Evolutionary conservation across 2,888 invertebrate genomes (phyloP).

Genomic region (Boloria selene): DNA sequence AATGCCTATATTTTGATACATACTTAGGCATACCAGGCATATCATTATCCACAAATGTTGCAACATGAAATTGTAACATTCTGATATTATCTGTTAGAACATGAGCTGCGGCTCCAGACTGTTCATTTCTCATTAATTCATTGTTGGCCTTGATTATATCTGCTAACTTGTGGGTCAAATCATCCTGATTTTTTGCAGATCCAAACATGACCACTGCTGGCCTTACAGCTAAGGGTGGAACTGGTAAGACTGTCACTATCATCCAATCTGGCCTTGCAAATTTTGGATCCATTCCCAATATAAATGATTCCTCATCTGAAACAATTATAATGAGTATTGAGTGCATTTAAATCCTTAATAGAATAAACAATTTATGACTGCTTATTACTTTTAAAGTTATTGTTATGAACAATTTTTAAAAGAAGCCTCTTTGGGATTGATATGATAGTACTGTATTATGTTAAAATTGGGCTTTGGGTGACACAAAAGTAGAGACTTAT

Average conservation of each 20-base stretch:
- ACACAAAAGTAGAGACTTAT: no score
- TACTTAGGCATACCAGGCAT: conserved; percentile 97
- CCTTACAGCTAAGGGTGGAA: conserved; percentile 97
- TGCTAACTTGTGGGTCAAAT: conserved; percentile 98
- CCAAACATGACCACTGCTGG: conserved; percentile 99
- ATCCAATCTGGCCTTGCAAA: conserved; percentile 99
- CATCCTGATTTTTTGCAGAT: conserved; percentile 99
- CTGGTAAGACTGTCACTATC: conserved; percentile 98
- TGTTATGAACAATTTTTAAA: no score
- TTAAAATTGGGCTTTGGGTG: no score
- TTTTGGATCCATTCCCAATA: conserved; percentile 98
- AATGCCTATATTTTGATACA: conserved; percentile 40
- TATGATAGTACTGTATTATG: no score
- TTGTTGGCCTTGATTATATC: conserved; percentile 99
- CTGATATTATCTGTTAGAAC: conserved; percentile 98
- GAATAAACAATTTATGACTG: no score
- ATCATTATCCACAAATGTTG: conserved; percentile 98
- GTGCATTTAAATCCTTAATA: no score
- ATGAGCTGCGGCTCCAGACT: conserved; percentile 98
- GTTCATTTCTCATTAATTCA: conserved; percentile 96
- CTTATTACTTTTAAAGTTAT: no score
- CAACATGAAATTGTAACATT: conserved; percentile 99
- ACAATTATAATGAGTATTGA: conserved; percentile 24
- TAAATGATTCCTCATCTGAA: conserved; percentile 96
- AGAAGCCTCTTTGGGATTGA: no score